Base-by-base conservation (phyloP, 23 tunicate genomes). In the Ascidia mentula region DNA sequence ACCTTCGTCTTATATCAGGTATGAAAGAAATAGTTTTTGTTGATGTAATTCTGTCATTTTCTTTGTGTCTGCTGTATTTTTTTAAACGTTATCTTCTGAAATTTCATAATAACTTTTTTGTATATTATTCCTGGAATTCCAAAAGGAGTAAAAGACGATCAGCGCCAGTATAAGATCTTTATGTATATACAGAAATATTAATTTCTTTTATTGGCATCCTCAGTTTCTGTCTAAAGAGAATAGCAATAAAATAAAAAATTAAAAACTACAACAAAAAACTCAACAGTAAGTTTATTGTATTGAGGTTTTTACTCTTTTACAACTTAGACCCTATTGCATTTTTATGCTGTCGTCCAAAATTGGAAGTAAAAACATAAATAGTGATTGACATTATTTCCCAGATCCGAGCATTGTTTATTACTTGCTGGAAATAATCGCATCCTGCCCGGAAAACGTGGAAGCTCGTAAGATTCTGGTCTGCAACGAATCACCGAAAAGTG, bases 341-440 rank as follows among this genome's bases (percentile, higher is more conserved):
- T 42, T 42, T 42, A 15, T 12, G 15, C 15, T 42, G n/a, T 12
- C 53, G 15, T 15, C 53, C 15, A 9, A 42, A 42, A 15, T 9
- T 42, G 53, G 53, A 12, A 12, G 15, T 42, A 42, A 42, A 42
- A 42, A 9, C 15, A 15, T 42, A 15, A 42, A 42, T 42, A 42
- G 53, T n/a, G n/a, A n/a, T n/a, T n/a, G n/a, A n/a, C n/a, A n/a
- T n/a, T n/a, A n/a, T 53, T 53, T 28, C 24, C 22, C 65, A 53
- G 89, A 85, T 70, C 79, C 75, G 26, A 38, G 79, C 28, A 72
- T 74, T 22, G 83, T 79, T 0, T 85, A 70, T 45, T 18, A 78
- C 36, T 69, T 85, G 24, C 76, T 85, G 28, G 89, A 85, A 72
- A 70, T 45, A 8, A 32, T 85, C 18, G 89, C 82, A 6, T 6